Conservation (phyloP, 1,140 invertebrate genomes). For the Callitettix versicolor region DNA sequence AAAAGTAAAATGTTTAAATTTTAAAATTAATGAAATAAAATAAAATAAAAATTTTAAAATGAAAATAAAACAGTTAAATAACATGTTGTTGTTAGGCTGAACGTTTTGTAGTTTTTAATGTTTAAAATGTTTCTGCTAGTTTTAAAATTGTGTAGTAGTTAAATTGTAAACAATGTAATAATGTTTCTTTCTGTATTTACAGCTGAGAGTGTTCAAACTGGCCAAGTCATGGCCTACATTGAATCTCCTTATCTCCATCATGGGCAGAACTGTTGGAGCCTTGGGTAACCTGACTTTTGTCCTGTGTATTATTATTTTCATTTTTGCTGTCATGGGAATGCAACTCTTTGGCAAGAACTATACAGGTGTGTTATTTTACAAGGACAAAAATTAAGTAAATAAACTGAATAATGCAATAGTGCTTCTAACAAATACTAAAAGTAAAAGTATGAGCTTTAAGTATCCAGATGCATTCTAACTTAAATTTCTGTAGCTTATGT, state of each 20-base stretch:
- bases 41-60: too few relatives aligned
- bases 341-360: slow-evolving; percentile 93
- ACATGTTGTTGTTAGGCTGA: not conserved
- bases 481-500: too few relatives aligned
- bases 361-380: slow-evolving; percentile 65
- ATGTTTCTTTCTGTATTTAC: slow-evolving; percentile 34
- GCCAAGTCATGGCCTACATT: slow-evolving; percentile 98
- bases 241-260: slow-evolving; percentile 96
- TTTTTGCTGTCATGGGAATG: slow-evolving; percentile 98
- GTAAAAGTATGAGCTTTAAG: too few relatives aligned
- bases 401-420: not conserved
- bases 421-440: too few relatives aligned
- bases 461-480: too few relatives aligned
- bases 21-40: slow-evolving; percentile 11
- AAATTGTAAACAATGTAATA: too few relatives aligned
- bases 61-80: not conserved
- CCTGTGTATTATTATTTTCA: slow-evolving; percentile 96
- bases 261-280: slow-evolving; percentile 94
- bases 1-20: slow-evolving; percentile 1
- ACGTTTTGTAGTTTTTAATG: too few relatives aligned
- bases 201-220: slow-evolving; percentile 97
- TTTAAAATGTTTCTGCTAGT: too few relatives aligned
- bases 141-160: too few relatives aligned
- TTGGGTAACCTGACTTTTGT: slow-evolving; percentile 96
- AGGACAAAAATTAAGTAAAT: too few relatives aligned